Evolutionary conservation across 2,113 vertebrate genomes (phyloP), one percentile per base, ranked within the genome.

Genomic region (Myotis yumanensis): DNA sequence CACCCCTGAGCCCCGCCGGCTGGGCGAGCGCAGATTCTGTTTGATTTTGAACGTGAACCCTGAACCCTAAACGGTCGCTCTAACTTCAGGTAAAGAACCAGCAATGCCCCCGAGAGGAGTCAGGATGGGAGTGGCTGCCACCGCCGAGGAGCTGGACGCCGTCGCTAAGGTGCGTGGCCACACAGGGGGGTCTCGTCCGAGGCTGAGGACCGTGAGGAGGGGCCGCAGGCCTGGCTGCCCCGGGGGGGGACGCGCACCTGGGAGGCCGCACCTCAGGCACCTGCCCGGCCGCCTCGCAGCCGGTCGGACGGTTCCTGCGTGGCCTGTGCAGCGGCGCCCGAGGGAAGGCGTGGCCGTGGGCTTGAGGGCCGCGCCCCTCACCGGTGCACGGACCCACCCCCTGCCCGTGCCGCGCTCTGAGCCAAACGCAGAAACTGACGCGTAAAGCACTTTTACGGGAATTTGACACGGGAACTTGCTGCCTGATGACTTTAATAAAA

Each of bases 81-180:
- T 66, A 2, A 22, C 76, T 95, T n/a, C 96, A 99, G 99, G 98
- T 23, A 59, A 91, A 16, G 32, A 96, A 1, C 97, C 91, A 20
- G 54, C 83, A 16, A 57, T 98, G 20, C 93, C 91, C 2, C 94
- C 96, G 11, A 97, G 98, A 30, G 98, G 98, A 43, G 97, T 98
- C 84, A 98, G 98, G 81, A 98, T 96, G 0, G 99, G 99, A 23
- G 97, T 97, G 37, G 98, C 98, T 0, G 98, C 99, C 81, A 98
- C 98, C 0, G 83, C 97, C 0, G 95, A 97, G 71, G 98, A 99
- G 96, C 96, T 97, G 23, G 88, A 96, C 35, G 97, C 97, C 25
- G 97, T 98, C 0, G 96, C 97, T 5, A 89, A 98, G 98, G 99
- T 99, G 97, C 0, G 5, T 20, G 22, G 57, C 23, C 32, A 6